Conservation (phyloP, 2,888 invertebrate genomes). For the Phortica magna region DNA sequence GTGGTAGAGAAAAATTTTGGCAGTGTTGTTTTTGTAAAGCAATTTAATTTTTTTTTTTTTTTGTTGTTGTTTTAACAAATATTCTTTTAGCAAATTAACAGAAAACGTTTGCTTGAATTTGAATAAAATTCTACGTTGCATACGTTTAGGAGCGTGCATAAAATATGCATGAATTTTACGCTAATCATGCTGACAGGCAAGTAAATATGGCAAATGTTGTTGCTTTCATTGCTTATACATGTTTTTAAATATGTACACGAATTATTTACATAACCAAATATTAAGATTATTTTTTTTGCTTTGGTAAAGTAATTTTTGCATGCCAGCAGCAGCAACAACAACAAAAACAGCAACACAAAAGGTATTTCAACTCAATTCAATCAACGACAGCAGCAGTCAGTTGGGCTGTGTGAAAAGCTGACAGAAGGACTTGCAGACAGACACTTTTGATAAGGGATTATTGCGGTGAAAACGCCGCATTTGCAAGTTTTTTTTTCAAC, state of each 20-base stretch:
- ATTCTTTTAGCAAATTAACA: conserved; percentile 34
- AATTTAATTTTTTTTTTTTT: not conserved
- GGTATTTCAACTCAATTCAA: conserved; percentile 9
- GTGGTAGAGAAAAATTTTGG: conserved; percentile 51
- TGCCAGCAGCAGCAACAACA: too few species aligned
- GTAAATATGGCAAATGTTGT: not conserved
- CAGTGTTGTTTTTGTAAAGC: too few species aligned
- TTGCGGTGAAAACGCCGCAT: conserved; percentile 6
- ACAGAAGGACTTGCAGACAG: conserved; percentile 45
- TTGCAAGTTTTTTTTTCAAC: not conserved
- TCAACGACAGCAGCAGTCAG: conserved; percentile 17
- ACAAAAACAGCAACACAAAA: not conserved
- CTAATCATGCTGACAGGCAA: conserved; percentile 12
- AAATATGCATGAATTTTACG: not conserved
- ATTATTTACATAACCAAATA: conserved; percentile 65
- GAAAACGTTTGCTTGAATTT: not conserved
- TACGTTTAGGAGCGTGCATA: conserved; percentile 26
- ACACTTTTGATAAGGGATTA: conserved; percentile 26
- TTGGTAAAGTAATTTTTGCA: too few species aligned
- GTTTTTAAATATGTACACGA: conserved; percentile 53
- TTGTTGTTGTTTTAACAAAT: not conserved
- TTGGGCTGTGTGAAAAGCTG: conserved; percentile 33
- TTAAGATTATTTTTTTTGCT: not conserved
- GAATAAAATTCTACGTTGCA: conserved; percentile 14
- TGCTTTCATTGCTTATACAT: conserved; percentile 37